These are phyloP conservation scores for Protobothrops flavoviridis DNA, from an alignment of 2,113 vertebrate genomes.

Conservation along the genomic window DNA sequence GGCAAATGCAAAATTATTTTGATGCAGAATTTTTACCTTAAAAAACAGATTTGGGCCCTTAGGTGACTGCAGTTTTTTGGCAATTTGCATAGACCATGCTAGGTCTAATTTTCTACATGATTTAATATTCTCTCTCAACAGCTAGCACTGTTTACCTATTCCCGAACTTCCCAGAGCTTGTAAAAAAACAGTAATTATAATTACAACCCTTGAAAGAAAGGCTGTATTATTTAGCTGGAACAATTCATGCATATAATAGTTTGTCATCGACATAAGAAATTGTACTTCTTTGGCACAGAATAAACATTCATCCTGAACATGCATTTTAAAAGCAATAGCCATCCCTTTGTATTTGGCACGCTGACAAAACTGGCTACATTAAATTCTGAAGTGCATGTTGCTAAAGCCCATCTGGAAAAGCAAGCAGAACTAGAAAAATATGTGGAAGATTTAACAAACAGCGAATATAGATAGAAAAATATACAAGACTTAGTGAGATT, in stretches of 20 bases:
- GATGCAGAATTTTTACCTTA: not conserved
- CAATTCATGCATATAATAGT: not conserved
- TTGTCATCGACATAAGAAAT: not conserved
- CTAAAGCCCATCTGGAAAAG: not conserved
- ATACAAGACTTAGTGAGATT: not conserved
- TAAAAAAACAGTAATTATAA: not conserved
- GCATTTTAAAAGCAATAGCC: not conserved
- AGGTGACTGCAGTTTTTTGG: not conserved
- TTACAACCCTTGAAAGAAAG: not conserved
- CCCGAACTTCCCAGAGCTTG: not conserved
- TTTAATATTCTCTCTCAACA: not conserved
- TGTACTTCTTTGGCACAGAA: not conserved
- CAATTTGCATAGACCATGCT: not conserved
- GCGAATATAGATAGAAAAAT: not conserved
- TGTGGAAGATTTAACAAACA: not conserved
- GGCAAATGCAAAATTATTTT: not conserved
- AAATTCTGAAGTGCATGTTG: not conserved
- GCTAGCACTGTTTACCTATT: not conserved
- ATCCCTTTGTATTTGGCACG: not conserved
- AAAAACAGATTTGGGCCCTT: not conserved
- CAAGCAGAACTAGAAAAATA: not conserved
- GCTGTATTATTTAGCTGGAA: not conserved
- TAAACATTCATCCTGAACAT: not conserved
- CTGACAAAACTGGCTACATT: not conserved
- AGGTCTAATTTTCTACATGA: not conserved